Evolutionary conservation across 2,113 vertebrate species (phyloP).

Genomic region (Calypte anna): DNA sequence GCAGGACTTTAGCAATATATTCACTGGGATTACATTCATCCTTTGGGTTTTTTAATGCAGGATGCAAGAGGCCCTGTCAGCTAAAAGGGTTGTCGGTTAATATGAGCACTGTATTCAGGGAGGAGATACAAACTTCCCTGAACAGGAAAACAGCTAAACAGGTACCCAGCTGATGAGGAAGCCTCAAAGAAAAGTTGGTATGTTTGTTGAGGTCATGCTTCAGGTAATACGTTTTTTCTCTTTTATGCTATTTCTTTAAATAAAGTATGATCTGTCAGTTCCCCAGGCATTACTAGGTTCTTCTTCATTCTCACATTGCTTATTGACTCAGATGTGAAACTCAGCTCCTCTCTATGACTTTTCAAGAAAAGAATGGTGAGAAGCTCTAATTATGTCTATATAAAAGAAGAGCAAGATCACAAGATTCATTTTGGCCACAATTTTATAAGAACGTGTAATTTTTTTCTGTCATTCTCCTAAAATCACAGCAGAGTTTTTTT

Average conservation of each 20-base stretch:
- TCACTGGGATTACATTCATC: neutral
- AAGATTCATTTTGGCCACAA: neutral
- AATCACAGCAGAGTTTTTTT: neutral
- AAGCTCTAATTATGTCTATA: neutral
- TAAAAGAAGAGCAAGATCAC: neutral
- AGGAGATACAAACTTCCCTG: neutral
- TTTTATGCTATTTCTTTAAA: neutral
- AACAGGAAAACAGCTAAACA: neutral
- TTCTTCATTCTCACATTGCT: fast-evolving
- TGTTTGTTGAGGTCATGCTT: neutral
- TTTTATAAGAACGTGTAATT: neutral
- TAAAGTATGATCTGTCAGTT: neutral
- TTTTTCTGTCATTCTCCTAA: neutral
- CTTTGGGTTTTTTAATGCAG: neutral
- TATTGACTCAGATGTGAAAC: neutral
- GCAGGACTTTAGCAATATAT: neutral
- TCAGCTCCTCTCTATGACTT: neutral
- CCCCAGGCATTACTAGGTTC: neutral
- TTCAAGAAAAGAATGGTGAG: neutral
- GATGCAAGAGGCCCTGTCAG: neutral
- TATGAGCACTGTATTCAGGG: fast-evolving
- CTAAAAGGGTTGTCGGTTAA: neutral
- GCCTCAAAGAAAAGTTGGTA: neutral
- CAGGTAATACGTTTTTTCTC: neutral
- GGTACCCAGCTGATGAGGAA: neutral